These are phyloP conservation scores for Sipha flava DNA, from an alignment of 1,140 invertebrate species.

Conservation along the genomic window DNA sequence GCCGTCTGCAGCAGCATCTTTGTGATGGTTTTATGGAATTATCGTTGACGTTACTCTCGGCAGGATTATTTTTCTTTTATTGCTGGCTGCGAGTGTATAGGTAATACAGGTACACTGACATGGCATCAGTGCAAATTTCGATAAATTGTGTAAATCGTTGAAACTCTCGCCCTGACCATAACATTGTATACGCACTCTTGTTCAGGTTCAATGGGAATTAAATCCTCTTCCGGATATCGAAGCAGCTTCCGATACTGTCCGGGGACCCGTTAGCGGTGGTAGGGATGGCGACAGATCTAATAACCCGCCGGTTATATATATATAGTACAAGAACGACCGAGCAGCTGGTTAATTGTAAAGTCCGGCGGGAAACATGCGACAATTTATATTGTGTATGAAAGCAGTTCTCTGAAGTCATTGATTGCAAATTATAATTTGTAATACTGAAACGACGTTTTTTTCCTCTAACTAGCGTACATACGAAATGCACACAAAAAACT, in stretches of 20 bases:
- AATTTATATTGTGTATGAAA: neutral
- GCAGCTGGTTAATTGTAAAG: neutral
- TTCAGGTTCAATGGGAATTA: neutral
- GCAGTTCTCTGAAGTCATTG: neutral
- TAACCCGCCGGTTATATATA: neutral
- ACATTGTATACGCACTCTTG: no score
- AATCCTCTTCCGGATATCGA: slow-evolving; percentile 5
- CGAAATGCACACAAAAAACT: no score
- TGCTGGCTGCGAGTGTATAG: no score
- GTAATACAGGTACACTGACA: no score
- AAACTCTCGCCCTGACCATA: no score
- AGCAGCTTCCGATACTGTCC: neutral
- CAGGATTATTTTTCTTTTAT: no score
- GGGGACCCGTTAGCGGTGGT: neutral
- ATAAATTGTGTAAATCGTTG: no score
- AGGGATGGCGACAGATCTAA: neutral
- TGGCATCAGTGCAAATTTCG: no score
- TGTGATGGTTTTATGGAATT: neutral
- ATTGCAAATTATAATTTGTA: neutral
- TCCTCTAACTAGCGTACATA: no score
- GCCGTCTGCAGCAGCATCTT: neutral
- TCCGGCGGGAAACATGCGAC: neutral
- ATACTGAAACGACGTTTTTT: neutral
- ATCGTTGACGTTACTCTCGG: neutral
- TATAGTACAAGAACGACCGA: no score